phyloP scores from a whole-genome alignment of 2,113 vertebrate genomes.

The Ceyx melanurus region DNA sequence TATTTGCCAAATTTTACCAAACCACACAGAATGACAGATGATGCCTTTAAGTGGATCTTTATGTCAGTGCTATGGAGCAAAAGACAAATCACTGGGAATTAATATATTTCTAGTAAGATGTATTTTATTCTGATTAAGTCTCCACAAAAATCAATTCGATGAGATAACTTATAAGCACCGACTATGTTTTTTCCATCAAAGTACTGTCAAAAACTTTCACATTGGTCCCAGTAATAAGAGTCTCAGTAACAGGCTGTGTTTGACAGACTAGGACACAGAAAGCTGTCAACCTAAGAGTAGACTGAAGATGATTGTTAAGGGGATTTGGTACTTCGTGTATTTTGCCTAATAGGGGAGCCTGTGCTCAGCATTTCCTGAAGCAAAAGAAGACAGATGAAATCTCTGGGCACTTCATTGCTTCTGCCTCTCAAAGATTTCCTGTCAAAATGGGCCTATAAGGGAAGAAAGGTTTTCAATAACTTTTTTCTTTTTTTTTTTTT shows the following conservation, averaged over 20 bases:
- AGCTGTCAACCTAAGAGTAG: constrained; percentile 89
- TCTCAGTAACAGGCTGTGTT: constrained; percentile 85
- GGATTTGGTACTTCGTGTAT: constrained; percentile 88
- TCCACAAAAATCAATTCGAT: constrained; percentile 76
- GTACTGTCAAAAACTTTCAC: constrained; percentile 81
- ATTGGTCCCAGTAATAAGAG: constrained; percentile 80
- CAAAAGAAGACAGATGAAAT: constrained; percentile 98
- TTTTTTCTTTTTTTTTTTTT: constrained; percentile 66
- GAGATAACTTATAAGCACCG: constrained; percentile 79
- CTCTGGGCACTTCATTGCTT: constrained; percentile 96
- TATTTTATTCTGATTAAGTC: constrained; percentile 83
- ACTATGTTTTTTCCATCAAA: constrained; percentile 77
- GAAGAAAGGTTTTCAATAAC: constrained; percentile 94
- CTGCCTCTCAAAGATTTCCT: constrained; percentile 98
- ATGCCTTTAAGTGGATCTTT: constrained; percentile 68
- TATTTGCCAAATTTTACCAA: constrained; percentile 79
- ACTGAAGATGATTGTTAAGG: constrained; percentile 81
- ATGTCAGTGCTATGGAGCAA: constrained; percentile 71
- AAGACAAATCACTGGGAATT: constrained; percentile 75
- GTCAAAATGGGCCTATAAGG: constrained; percentile 96
- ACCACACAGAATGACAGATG: constrained; percentile 76
- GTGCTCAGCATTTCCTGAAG: constrained; percentile 93
- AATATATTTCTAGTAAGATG: constrained; percentile 65
- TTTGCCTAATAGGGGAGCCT: constrained; percentile 98
- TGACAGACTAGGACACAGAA: constrained; percentile 90